Evolutionary conservation across 2,888 invertebrate genomes (phyloP), one percentile per base, ranked within the genome.

Genomic region (Monopis laevigella): DNA sequence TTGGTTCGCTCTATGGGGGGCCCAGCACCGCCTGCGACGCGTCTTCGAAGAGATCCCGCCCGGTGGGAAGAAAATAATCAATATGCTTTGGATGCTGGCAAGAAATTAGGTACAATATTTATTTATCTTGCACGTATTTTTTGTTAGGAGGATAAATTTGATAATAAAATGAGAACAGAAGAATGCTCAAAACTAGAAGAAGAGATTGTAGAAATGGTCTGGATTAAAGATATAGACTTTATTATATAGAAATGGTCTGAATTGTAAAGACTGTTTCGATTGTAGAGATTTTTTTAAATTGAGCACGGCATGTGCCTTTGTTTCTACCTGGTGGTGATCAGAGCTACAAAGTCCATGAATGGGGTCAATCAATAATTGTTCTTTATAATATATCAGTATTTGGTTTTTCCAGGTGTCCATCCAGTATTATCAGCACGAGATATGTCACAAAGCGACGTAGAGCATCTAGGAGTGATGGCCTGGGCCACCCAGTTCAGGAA

Each of bases 381-480:
- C 8, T 24, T 24, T 24, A 24, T 7, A 24, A 24, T 24, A 7
- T 7, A 24, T 5, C 5, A 24, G 24, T 8, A 5, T 24, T 24
- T 24, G 24, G 24, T 24, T 24, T 24, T 24, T 7, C 2, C 51
- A 69, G 94, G 94, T 29, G 91, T 98, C 1, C 90, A 95, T 55
- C 94, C 96, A 2, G 87, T 98, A 29, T 74, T 98, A 44, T 88
- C 93, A 51, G 91, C 98, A 10, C 92, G 91, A 62, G 97, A 98
- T 59, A 93, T 99, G 90, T 91, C 94, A 26, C 95, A 95, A 64
- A 91, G 89, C 27, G 93, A 97, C 61, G 94, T 95, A 4, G 98
- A 98, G 62, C 97, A 98, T 78, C 82, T 98, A 50, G 98, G 96
- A 7, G 93, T 98, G 43, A 98, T 98, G 98, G 94, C 98, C 0